Percentiles rank a stretch among this genome's conserved stretches.
These are phyloP conservation scores for Leptinotarsa lineolata DNA, from an alignment of 1,140 invertebrate genomes.

Conservation along the genomic window DNA sequence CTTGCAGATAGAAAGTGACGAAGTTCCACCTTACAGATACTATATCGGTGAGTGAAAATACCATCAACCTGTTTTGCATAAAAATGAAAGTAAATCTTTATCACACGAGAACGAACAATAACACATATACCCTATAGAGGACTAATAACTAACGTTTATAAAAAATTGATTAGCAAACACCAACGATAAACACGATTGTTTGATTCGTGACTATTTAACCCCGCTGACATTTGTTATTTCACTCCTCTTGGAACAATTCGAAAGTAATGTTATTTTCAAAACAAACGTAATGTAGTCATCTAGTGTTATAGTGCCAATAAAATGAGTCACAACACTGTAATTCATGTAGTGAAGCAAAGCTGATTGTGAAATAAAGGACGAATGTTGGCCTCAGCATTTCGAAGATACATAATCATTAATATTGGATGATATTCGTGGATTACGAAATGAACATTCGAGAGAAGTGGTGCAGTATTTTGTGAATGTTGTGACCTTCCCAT, in stretches of 20 bases:
- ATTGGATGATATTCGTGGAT: too few relatives aligned
- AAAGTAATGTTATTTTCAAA: slow-evolving; percentile 7
- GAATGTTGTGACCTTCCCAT: too few relatives aligned
- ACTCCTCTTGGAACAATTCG: neutral
- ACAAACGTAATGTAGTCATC: slow-evolving; percentile 3
- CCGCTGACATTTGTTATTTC: slow-evolving; percentile 5
- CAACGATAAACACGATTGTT: slow-evolving; percentile 5
- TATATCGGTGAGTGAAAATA: slow-evolving; percentile 2
- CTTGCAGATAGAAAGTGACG: slow-evolving; percentile 2
- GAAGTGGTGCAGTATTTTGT: too few relatives aligned
- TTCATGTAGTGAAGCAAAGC: neutral
- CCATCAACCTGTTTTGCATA: slow-evolving; percentile 6
- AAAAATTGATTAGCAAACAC: slow-evolving; percentile 6
- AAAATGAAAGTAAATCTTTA: slow-evolving; percentile 6
- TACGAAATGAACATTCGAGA: too few relatives aligned
- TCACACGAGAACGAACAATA: neutral
- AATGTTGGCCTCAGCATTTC: neutral
- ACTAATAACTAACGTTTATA: slow-evolving; percentile 1
- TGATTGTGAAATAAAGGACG: neutral
- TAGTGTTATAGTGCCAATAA: neutral
- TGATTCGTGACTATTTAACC: slow-evolving; percentile 6
- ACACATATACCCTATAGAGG: neutral
- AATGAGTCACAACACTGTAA: neutral
- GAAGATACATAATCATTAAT: neutral
- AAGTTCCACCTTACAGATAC: neutral